Percentiles rank a stretch among this genome's conserved stretches.
Evolutionary conservation across 2,113 vertebrate genomes (phyloP).

Genomic region (Amphiprion ocellaris): DNA sequence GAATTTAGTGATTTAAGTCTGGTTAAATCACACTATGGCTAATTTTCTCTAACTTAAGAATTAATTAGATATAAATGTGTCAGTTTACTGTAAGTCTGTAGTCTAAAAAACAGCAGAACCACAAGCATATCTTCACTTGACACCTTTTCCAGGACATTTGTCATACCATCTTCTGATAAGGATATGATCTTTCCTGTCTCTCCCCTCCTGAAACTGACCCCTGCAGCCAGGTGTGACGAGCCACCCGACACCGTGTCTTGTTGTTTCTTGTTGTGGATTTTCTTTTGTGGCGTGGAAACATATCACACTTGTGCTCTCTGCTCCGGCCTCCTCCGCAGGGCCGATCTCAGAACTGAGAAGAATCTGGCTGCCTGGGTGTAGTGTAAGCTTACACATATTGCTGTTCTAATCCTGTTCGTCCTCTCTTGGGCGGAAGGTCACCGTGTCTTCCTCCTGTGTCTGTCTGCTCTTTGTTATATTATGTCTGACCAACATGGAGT

Average conservation of each 20-base stretch:
- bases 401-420: conserved; percentile 27
- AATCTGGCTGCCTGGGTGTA: not conserved
- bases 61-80: too few relatives aligned
- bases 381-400: conserved; percentile 22
- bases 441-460: conserved; percentile 1
- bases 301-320: not conserved
- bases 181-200: conserved; percentile 15
- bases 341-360: not conserved
- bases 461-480: conserved; percentile 11
- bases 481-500: not conserved
- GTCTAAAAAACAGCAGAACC: too few relatives aligned
- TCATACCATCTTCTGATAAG: not conserved
- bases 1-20: too few relatives aligned
- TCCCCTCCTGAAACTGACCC: not conserved
- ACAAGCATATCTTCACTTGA: too few relatives aligned
- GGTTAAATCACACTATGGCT: too few relatives aligned
- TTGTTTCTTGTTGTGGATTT: conserved; percentile 10
- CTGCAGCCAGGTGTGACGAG: not conserved
- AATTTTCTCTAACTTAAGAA: too few relatives aligned
- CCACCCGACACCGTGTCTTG: not conserved
- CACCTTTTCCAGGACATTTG: too few relatives aligned
- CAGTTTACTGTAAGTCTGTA: too few relatives aligned
- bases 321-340: not conserved
- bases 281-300: conserved; percentile 5
- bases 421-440: conserved; percentile 13